Base-by-base conservation (phyloP, 2,797 vertebrate species). In the Mergus octosetaceus region DNA sequence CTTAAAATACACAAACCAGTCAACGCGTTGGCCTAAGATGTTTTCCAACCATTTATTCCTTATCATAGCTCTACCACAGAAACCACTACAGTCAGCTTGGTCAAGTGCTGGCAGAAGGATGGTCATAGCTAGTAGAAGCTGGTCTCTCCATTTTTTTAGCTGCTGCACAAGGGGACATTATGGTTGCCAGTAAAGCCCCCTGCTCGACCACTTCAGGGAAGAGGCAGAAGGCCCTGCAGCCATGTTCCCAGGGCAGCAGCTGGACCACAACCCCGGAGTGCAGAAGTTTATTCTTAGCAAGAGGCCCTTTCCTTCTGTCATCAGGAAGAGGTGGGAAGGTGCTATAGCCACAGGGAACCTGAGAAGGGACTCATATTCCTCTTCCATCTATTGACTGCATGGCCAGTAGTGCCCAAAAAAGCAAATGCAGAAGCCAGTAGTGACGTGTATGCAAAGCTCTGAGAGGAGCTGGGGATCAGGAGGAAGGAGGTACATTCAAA, bases 401-500 rank as follows among this genome's bases (percentile, higher is more conserved):
- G 62, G 45, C 32, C 3, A 0, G 0, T 13, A 19, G 56, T 39
- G 47, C 43, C 56, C 71, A 49, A 61, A 70, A 92, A 57, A 9
- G n/a, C 28, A 69, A 0, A 0, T 20, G 24, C 61, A 64, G 61
- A 96, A 87, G 41, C 41, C 43, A 47, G 22, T 39, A 68, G 28
- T 3, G 57, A 38, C 91, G 51, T 1, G 1, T 3, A 83, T 49
- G 57, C 39, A 80, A 71, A 79, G 65, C 24, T 85, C 45, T 32
- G 68, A 93, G 77, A 81, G 20, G 16, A 76, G 71, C 9, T 0
- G 8, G n/a, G 32, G 34, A 90, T 83, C 77, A 88, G 53, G 47
- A 93, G 61, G 70, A 61, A 81, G 56, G 43, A 91, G 39, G 79
- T 64, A 93, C 79, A 84, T 85, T 82, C 49, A 92, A 89, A 77